Conservation (phyloP, 2,888 invertebrate genomes). For the Rhodophaea formosa region DNA sequence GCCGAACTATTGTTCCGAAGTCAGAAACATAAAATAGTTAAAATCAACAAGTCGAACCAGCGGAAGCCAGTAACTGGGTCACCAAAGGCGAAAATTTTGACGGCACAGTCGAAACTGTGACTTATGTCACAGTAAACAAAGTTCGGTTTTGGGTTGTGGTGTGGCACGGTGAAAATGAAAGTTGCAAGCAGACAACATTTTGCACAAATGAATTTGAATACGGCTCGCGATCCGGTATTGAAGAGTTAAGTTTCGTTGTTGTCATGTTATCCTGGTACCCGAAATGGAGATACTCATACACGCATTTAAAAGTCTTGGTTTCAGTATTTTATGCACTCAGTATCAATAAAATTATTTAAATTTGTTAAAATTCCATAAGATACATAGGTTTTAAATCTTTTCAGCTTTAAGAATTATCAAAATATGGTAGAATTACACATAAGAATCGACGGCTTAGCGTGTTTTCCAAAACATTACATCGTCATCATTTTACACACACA, state of each 20-base stretch:
- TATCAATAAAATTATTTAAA: too few relatives aligned
- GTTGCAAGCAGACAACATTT: slow-evolving; percentile 62
- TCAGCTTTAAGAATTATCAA: too few relatives aligned
- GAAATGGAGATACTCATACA: not conserved
- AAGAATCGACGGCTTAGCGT: too few relatives aligned
- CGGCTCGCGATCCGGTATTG: slow-evolving; percentile 46
- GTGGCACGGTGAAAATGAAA: slow-evolving; percentile 68
- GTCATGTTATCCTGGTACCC: slow-evolving; percentile 28
- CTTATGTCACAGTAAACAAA: slow-evolving; percentile 35
- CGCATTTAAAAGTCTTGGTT: not conserved
- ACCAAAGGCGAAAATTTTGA: slow-evolving; percentile 68
- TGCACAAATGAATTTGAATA: slow-evolving; percentile 77
- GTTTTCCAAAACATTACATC: too few relatives aligned
- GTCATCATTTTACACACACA: too few relatives aligned
- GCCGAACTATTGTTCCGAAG: slow-evolving; percentile 32
- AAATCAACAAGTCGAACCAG: slow-evolving; percentile 65
- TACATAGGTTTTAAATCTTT: too few relatives aligned
- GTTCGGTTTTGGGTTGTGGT: slow-evolving; percentile 34
- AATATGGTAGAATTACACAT: too few relatives aligned
- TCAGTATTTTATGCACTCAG: too few relatives aligned
- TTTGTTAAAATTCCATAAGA: too few relatives aligned
- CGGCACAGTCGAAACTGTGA: slow-evolving; percentile 35
- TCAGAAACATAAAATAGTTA: slow-evolving; percentile 59
- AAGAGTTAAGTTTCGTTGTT: slow-evolving; percentile 28
- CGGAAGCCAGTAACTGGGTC: slow-evolving; percentile 71